Evolutionary conservation across 2,888 invertebrate species (phyloP).

Genomic region (Luperina nickerlii): DNA sequence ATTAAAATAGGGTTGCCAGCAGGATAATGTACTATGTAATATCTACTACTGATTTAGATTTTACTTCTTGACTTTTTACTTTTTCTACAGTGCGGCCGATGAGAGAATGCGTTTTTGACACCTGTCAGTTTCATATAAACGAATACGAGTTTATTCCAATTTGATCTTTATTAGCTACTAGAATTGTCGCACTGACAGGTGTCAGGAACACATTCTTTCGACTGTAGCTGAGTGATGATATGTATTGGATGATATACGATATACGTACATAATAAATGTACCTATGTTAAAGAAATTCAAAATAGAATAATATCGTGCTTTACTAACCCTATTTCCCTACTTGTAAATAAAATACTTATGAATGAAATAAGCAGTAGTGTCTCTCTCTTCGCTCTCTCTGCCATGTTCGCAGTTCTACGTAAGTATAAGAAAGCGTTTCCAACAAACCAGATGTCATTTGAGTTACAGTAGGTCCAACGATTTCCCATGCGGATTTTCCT

Average conservation of each 20-base stretch:
- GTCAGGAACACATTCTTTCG: background rate
- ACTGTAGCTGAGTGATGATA: background rate
- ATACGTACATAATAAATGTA: background rate
- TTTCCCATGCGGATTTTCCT: slow-evolving; percentile 19
- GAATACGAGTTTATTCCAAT: background rate
- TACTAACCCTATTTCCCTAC: background rate
- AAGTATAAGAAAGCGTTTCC: slow-evolving; percentile 2
- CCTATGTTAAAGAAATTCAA: background rate
- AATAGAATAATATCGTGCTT: background rate
- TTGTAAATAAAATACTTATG: slow-evolving; percentile 2
- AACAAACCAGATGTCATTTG: slow-evolving; percentile 12
- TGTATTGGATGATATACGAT: background rate
- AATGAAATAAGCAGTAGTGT: background rate
- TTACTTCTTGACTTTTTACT: background rate
- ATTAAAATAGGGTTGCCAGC: slow-evolving; percentile 52
- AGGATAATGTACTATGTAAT: background rate
- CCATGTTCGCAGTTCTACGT: background rate
- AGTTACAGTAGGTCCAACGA: background rate
- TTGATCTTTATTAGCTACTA: background rate
- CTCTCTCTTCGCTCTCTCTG: no score
- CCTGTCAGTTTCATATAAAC: background rate
- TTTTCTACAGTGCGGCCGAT: background rate
- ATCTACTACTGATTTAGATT: background rate
- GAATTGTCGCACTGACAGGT: background rate
- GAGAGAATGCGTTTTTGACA: background rate